Percentiles rank a stretch among this genome's conserved stretches.
Conservation (phyloP, 2,797 vertebrate species). For the Eospalax fontanierii region DNA sequence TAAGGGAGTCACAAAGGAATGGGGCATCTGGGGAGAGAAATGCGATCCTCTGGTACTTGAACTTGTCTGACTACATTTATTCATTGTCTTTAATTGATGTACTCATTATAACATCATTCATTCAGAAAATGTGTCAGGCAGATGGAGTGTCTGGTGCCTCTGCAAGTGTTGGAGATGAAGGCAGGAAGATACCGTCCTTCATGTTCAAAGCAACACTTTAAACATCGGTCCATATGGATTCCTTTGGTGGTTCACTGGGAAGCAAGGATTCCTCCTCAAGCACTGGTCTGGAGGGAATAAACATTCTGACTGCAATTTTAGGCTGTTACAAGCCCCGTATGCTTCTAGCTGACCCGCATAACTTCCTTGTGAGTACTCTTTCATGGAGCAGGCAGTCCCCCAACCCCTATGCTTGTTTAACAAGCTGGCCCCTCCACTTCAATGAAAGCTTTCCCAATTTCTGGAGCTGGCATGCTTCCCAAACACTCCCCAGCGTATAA, state of each 20-base stretch:
- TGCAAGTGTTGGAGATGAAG: not conserved
- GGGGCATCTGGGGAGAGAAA: not conserved
- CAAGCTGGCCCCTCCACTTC: not conserved
- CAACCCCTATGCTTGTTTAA: not conserved
- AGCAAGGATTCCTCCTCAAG: not conserved
- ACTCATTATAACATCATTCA: not conserved
- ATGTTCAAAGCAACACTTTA: conserved; percentile 27
- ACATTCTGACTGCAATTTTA: not conserved
- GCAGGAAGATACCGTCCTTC: not conserved
- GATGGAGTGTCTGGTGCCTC: not conserved
- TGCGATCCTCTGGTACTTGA: not conserved
- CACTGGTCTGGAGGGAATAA: not conserved
- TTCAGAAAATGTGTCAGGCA: not conserved
- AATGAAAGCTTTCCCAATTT: not conserved
- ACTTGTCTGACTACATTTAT: not conserved
- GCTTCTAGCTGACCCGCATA: not conserved
- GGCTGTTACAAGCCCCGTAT: not conserved
- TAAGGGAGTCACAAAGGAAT: not conserved
- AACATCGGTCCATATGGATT: not conserved
- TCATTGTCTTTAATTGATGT: not conserved
- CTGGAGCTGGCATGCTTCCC: not conserved
- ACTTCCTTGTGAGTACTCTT: not conserved
- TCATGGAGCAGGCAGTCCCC: not conserved
- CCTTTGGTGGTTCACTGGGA: conserved; percentile 17
- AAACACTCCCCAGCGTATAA: not conserved